Evolutionary conservation across 92 coral and sea anemone species (phyloP).

Genomic region (Virgularia gustaviana): DNA sequence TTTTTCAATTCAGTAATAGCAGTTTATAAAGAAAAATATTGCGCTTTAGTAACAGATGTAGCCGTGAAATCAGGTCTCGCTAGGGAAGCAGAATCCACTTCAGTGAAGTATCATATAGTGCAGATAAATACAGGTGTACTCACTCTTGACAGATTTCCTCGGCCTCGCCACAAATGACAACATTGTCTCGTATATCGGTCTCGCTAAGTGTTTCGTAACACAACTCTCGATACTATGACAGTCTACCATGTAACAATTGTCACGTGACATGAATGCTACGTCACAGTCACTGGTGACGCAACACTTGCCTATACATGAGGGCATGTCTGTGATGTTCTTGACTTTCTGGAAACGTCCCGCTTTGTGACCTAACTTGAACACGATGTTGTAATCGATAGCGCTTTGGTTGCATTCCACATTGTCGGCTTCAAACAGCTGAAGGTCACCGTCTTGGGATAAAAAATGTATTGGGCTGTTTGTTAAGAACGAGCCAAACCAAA

Average conservation of each 20-base stretch:
- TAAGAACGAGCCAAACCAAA: no score
- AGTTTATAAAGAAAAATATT: no score
- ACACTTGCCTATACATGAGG: conserved; percentile 70
- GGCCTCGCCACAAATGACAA: conserved; percentile 61
- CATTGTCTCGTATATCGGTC: conserved; percentile 70
- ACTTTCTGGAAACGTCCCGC: conserved; percentile 85
- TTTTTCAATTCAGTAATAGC: no score
- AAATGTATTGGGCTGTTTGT: no score
- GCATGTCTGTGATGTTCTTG: conserved; percentile 61
- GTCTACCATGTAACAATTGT: conserved; percentile 82
- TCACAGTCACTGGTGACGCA: conserved; percentile 85
- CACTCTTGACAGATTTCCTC: no score
- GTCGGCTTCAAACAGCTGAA: conserved; percentile 51
- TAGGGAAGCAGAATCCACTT: no score
- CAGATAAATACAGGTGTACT: no score
- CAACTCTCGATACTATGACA: conserved; percentile 76
- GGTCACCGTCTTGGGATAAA: conserved; percentile 47
- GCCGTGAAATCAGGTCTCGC: no score
- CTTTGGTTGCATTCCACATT: conserved; percentile 62
- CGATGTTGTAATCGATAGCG: conserved; percentile 84
- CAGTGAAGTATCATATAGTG: no score
- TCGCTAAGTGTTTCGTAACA: conserved; percentile 69
- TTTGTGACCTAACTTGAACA: conserved; percentile 70
- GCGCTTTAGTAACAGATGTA: no score
- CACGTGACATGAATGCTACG: conserved; percentile 79